Percentiles rank a stretch among this genome's conserved stretches.
phyloP scores from a whole-genome alignment of 2,797 vertebrate genomes.

The Lindbergichthys nudifrons region DNA sequence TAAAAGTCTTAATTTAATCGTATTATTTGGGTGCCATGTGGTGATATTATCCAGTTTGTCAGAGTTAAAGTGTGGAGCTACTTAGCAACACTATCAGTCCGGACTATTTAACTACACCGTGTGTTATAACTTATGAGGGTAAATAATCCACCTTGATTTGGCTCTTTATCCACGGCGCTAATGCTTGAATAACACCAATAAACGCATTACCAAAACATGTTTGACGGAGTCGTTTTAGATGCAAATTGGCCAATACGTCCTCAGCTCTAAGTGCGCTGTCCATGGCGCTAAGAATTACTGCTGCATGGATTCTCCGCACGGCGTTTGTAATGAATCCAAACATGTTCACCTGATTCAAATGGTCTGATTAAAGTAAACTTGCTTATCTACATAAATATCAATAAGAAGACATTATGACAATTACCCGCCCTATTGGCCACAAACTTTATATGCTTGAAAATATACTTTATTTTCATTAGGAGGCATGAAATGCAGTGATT shows the following conservation, averaged over 20 bases:
- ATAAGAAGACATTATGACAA: conserved; percentile 83
- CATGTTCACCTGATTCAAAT: conserved; percentile 72
- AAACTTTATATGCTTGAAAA: conserved; percentile 85
- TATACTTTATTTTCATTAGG: conserved; percentile 87
- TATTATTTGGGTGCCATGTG: neutral
- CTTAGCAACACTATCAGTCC: conserved; percentile 17
- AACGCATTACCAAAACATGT: conserved; percentile 72
- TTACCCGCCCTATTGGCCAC: conserved; percentile 82
- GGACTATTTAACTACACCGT: conserved; percentile 13
- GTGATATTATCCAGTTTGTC: conserved; percentile 25
- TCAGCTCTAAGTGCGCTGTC: conserved; percentile 47
- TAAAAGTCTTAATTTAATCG: conserved; percentile 15
- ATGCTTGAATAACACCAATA: conserved; percentile 66
- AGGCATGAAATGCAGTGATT: conserved; percentile 85
- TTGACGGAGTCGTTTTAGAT: conserved; percentile 73
- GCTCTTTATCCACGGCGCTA: conserved; percentile 55
- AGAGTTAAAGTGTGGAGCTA: conserved; percentile 19
- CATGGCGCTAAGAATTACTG: conserved; percentile 53
- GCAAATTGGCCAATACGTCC: conserved; percentile 69
- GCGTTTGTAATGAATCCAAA: conserved; percentile 51
- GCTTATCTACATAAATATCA: conserved; percentile 86
- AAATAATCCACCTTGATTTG: conserved; percentile 57
- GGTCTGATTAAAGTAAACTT: conserved; percentile 71
- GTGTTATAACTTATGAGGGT: conserved; percentile 2
- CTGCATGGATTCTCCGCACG: conserved; percentile 54